Evolutionary conservation across 2,888 invertebrate species (phyloP).

Genomic region (Chymomyza fuscimana): DNA sequence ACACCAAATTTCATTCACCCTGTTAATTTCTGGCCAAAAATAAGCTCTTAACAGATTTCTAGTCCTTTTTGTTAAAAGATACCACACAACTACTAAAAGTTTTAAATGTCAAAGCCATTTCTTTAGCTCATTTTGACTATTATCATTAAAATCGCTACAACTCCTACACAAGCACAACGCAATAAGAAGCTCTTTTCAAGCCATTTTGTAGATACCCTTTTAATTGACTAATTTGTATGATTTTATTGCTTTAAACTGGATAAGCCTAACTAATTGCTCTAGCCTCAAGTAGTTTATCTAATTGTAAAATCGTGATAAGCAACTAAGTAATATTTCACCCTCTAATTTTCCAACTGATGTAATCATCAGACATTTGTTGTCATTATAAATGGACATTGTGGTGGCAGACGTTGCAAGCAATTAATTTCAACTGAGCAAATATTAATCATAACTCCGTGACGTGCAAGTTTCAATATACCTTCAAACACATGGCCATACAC

Average conservation of each 20-base stretch:
- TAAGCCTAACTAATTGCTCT: background rate
- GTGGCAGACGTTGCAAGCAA: slow-evolving; percentile 46
- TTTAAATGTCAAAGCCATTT: too few relatives aligned
- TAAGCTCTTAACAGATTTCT: too few relatives aligned
- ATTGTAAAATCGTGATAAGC: background rate
- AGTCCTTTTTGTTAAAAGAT: too few relatives aligned
- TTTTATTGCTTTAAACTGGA: background rate
- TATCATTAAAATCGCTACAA: background rate
- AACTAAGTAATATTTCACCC: background rate
- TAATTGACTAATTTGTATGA: background rate
- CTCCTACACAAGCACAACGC: background rate
- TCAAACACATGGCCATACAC: slow-evolving; percentile 11
- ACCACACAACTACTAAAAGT: too few relatives aligned
- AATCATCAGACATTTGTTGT: background rate
- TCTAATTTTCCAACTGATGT: background rate
- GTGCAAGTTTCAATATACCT: slow-evolving; percentile 30
- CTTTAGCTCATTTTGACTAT: too few relatives aligned
- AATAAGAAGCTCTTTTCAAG: background rate
- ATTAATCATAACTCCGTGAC: slow-evolving; percentile 63
- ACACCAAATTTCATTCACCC: too few relatives aligned
- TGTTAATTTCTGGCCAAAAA: too few relatives aligned
- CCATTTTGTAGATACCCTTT: background rate
- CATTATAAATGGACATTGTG: slow-evolving; percentile 44
- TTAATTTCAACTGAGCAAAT: slow-evolving; percentile 64
- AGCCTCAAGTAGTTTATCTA: background rate